Evolutionary conservation across 2,113 vertebrate species (phyloP), one percentile per base, ranked within the genome.

Genomic region (Pelusios castaneus): DNA sequence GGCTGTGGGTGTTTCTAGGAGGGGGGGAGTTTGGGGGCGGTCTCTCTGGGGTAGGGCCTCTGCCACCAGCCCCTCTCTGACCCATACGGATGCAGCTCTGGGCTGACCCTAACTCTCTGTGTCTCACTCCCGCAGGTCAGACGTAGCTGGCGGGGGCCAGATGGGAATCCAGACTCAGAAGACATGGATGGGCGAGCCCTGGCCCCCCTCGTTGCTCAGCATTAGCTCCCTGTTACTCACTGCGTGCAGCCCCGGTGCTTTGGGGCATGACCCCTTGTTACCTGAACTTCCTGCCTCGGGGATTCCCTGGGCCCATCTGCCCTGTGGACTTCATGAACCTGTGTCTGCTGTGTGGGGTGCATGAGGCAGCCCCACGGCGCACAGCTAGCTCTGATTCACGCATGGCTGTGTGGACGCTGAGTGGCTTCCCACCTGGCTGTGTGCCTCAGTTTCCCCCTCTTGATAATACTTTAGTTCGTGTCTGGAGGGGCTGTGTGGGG

Each of bases 81-180:
- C 41, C 41, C 75, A 0, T 29, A 14, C 1, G 24, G 45, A 47
- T 5, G 3, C 41, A 2, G 45, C 43, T 31, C 11, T 2, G 34
- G 60, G 16, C 34, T 16, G 34, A 17, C 31, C 60, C 60, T 67
- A 16, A 67, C 60, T n/a, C 16, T 77, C 41, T 2, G 24, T 77
- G 75, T 77, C 41, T 45, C 24, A 22, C 27, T 77, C 24, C 41
- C 25, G 41, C 38, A 77, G 75, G 10, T 29, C 41, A 25, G 19
- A 67, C 60, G 16, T 17, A 67, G 60, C 60, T 7, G 4, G 34
- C 9, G 8, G 34, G 60, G 34, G 60, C 60, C 6, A 5, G 29
- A 31, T 27, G 29, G 29, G 58, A 34, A 13, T 10, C 60, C 14
- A 19, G 34, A n/a, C 34, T 8, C 31, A 9, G 31, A 67, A 67